Base-by-base conservation (phyloP, 2,113 vertebrate genomes). In the Nerophis lumbriciformis region DNA sequence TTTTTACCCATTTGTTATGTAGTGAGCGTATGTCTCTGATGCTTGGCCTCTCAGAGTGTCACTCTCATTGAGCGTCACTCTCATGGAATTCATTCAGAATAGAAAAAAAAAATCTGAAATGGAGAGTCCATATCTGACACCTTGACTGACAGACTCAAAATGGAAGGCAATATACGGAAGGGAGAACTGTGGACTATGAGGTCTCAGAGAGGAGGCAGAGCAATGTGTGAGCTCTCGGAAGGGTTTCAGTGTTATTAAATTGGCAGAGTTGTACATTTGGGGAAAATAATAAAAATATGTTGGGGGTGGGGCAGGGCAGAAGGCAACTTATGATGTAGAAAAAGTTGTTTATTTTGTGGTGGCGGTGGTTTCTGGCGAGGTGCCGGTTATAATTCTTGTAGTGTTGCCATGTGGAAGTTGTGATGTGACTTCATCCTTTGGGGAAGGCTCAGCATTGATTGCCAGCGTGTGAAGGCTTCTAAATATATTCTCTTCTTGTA, bases 81-180 rank as follows among this genome's bases (percentile, higher is more conserved):
- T 62, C 48, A 47, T 62, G 66, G 73, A 83, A 80, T 84, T 72
- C 69, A 78, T 76, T 73, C 72, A 77, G 69, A 86, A 83, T 75
- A 68, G 54, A 53, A 61, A 62, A 53, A 62, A 74, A 72, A 64
- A 71, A 52, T 14, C 60, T 80, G 71, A 88, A 88, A 76, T 75
- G 69, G 69, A 81, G 75, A 79, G 73, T 79, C 64, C 45, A 63
- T 83, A 83, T 82, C 71, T 85, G 84, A 80, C 84, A 69, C 68
- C 71, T 80, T 88, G 85, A 89, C 72, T 88, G 88, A 85, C 85
- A 81, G 80, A 48, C 74, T 73, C 72, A 87, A 88, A 28, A 87
- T 90, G 82, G 88, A 89, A 82, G 65, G 51, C 78, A 85, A 69
- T 82, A 85, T 84, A 75, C 75, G 37, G 65, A 65, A 83, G 64